Base-by-base conservation (phyloP, 2,113 vertebrate genomes). In the Bubo scandiacus region DNA sequence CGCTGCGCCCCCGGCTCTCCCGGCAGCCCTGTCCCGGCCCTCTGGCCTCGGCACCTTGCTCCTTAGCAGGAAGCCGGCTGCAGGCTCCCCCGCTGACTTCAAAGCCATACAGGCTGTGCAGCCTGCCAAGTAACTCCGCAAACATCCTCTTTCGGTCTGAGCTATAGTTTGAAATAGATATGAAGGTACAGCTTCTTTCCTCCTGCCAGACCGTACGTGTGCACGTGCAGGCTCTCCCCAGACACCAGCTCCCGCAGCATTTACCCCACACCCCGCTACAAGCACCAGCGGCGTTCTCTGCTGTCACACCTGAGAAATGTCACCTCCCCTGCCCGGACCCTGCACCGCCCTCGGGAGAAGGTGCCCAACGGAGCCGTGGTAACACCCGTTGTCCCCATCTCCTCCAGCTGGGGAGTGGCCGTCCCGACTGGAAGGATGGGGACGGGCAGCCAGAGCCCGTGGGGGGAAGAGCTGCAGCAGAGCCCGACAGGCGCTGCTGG, bases 11-110 rank as follows among this genome's bases (percentile, higher is more conserved):
- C 29, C 9, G 1, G 51, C 42, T 40, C 23, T 42, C 14, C 34
- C 3, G 1, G 15, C 40, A 12, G 57, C 7, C 3, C 0, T 0
- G 3, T 23, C 75, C 40, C 3, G 3, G 67, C 67, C 43, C 54
- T 54, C 23, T 26, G 32, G 68, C 59, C 55, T 59, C 6, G 5
- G 42, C 5, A 2, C 42, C 21, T 0, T 0, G 10, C 58, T 66
- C 3, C 2, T 26, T 15, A 66, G 75, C 65, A 45, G 58, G 23
- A 43, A 75, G 23, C 8, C 3, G 1, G 52, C 43, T 32, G 49
- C 2, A 3, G 40, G 82, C 38, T 87, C 2, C 2, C 32, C 67
- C 75, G 51, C 57, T 52, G 79, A 19, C 45, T 32, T 29, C 49
- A 58, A 27, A 77, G 63, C 72, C 3, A 1, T 17, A 11, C n/a